These are phyloP conservation scores for Antheraea mylitta DNA, from an alignment of 1,140 invertebrate species.

Conservation along the genomic window DNA sequence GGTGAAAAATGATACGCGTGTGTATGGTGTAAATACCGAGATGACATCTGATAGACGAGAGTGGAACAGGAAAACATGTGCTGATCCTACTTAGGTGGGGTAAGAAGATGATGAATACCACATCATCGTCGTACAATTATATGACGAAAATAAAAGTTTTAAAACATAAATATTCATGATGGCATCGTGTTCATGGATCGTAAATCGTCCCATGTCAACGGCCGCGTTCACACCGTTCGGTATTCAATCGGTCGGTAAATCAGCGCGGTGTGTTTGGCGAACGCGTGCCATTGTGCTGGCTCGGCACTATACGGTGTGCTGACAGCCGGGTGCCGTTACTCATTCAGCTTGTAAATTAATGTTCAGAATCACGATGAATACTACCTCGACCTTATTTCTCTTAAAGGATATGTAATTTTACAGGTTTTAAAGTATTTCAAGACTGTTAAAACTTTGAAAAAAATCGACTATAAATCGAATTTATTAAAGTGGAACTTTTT, in stretches of 20 bases:
- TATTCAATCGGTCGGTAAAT: constrained; percentile 33
- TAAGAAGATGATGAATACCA: too few species aligned
- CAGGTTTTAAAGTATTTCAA: neutral
- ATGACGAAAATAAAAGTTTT: neutral
- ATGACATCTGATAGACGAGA: too few species aligned
- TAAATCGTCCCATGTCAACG: constrained; percentile 18
- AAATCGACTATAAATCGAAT: too few species aligned
- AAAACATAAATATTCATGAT: constrained; percentile 2
- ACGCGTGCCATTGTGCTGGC: constrained; percentile 23
- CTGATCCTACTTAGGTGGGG: too few species aligned
- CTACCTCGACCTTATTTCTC: neutral
- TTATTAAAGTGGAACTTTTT: too few species aligned
- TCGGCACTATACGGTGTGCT: constrained; percentile 18
- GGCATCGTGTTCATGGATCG: neutral
- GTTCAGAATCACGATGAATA: neutral
- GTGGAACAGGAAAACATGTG: too few species aligned
- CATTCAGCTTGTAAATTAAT: constrained; percentile 5
- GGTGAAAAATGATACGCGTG: too few species aligned
- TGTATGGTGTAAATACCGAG: too few species aligned
- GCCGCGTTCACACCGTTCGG: constrained; percentile 25
- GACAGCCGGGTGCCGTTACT: constrained; percentile 5
- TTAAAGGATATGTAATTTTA: neutral
- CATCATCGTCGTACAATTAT: too few species aligned
- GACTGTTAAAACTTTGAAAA: too few species aligned
- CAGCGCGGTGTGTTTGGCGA: constrained; percentile 9